Evolutionary conservation across 2,888 invertebrate species (phyloP), one percentile per base, ranked within the genome.

Genomic region (Chrysolina oricalcia): DNA sequence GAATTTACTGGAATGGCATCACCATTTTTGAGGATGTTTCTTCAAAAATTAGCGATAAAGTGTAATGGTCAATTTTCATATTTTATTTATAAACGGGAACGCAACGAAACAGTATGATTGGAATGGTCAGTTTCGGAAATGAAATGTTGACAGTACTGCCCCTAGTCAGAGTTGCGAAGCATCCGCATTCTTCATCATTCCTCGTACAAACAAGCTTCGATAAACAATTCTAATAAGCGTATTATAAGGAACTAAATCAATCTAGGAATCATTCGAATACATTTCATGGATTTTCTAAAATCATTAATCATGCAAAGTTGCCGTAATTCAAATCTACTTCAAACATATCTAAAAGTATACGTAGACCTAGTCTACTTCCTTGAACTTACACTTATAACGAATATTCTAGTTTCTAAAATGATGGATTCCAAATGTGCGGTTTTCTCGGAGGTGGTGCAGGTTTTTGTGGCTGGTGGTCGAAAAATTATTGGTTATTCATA

Each of bases 381-480:
- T 27, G 40, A 48, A 76, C 75, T 76, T 76, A 76, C 75, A 70
- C 10, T 64, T n/a, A 53, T 64, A 71, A 63, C n/a, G 27, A 66
- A 66, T 21, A 72, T 40, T 66, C 35, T 27, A 59, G 10, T 62
- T 66, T 77, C 76, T 84, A 84, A 81, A 85, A 84, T 73, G 85
- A 84, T 74, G 85, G 85, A 78, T 85, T 84, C 85, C 85, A 85
- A 84, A 85, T 85, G 81, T 84, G 84, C 59, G 85, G 83, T 82
- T 84, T 84, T 82, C 84, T 83, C 69, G 81, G 78, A 35, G 41
- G 43, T 46, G 40, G 56, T 11, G 56, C 56, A 15, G 64, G 27
- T n/a, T 23, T 70, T 46, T 27, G 62, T 21, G 48, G 50, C 63
- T 63, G 35, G 19, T 41, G 19, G 27, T 40, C 27, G n/a, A 19